These are phyloP conservation scores for Forpus xanthops DNA, from an alignment of 2,797 vertebrate genomes.

Conservation along the genomic window DNA sequence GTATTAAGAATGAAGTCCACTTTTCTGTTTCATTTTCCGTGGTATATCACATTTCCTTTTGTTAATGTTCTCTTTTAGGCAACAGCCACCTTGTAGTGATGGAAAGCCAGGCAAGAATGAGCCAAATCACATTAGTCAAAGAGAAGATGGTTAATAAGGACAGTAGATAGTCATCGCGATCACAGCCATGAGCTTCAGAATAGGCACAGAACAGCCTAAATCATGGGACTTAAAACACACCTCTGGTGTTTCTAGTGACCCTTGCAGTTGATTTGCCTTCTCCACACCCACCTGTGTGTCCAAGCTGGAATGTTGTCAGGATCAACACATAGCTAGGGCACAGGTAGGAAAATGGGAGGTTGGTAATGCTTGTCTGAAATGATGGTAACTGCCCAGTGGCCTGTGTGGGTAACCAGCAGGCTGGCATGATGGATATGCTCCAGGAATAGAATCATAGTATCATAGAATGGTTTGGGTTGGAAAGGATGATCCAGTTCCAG, in stretches of 20 bases:
- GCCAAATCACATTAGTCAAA: background rate
- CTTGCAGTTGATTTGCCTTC: background rate
- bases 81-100: background rate
- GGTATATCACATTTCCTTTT: background rate
- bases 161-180: background rate
- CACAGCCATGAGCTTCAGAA: background rate
- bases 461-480: background rate
- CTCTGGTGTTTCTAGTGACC: background rate
- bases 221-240: background rate
- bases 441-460: background rate
- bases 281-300: background rate
- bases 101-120: background rate
- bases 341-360: background rate
- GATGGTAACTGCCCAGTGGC: background rate
- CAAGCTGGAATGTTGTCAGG: background rate
- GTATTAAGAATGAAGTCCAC: background rate
- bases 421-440: background rate
- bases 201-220: background rate
- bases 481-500: background rate
- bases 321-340: background rate
- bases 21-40: background rate
- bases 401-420: accelerated
- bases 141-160: background rate
- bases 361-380: background rate
- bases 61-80: constrained; percentile 1